Percentiles rank a stretch among this genome's conserved stretches.
phyloP scores from a whole-genome alignment of 1,140 invertebrate species.

The Ceratitis capitata region DNA sequence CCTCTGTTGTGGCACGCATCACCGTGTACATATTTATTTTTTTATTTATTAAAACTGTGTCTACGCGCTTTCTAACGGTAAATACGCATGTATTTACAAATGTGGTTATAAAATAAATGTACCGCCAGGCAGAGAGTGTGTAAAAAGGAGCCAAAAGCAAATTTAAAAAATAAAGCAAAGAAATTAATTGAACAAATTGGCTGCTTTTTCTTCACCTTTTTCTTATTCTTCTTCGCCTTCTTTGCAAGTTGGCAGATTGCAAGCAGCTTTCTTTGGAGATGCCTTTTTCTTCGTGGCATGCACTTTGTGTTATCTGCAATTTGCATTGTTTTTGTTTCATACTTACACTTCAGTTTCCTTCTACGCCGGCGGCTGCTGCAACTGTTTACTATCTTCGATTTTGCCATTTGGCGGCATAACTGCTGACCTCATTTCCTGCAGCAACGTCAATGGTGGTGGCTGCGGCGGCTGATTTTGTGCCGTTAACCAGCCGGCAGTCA shows the following conservation, averaged over 20 bases:
- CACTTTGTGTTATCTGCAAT: not conserved
- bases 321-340: not conserved
- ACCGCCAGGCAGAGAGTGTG: not conserved
- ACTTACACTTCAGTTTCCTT: not conserved
- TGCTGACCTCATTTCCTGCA: constrained; percentile 6
- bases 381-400: not conserved
- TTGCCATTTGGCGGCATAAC: not conserved
- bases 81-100: not conserved
- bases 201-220: no score
- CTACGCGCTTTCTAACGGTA: not conserved
- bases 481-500: not conserved
- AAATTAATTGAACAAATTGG: not conserved
- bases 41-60: not conserved
- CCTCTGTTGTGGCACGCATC: not conserved
- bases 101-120: not conserved
- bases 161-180: not conserved
- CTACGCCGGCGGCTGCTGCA: not conserved
- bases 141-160: not conserved
- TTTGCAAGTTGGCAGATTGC: not conserved
- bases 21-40: no score
- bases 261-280: not conserved
- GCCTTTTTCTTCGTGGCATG: not conserved
- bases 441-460: not conserved
- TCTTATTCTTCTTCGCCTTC: not conserved
- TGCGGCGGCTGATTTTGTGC: not conserved